A percentile compares a stretch with the other conserved stretches of the same genome.
These are phyloP conservation scores for Phoeniculus purpureus DNA, from an alignment of 2,797 vertebrate species.

Conservation along the genomic window DNA sequence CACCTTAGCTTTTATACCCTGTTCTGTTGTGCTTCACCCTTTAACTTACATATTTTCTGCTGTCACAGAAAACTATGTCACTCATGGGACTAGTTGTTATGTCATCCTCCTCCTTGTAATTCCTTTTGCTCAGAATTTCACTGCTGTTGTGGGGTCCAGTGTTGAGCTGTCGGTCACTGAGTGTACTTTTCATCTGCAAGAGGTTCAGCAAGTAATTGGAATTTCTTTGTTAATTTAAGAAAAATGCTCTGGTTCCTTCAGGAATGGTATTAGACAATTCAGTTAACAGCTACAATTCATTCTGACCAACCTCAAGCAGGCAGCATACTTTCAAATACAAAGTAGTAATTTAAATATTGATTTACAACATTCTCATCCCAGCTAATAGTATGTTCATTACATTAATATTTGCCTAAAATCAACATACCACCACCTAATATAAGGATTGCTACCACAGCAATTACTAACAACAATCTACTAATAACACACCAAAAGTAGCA, in stretches of 20 bases:
- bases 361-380: not conserved
- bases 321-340: not conserved
- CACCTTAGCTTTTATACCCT: not conserved
- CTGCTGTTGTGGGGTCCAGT: conserved; percentile 32
- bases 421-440: not conserved
- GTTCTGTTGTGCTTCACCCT: not conserved
- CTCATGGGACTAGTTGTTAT: not conserved
- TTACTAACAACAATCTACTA: not conserved
- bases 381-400: not conserved
- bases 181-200: conserved; percentile 78
- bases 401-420: not conserved
- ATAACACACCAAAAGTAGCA: not conserved
- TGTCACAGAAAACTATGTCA: conserved; percentile 59
- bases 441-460: not conserved
- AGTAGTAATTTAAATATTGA: not conserved
- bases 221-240: not conserved
- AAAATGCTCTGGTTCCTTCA: not conserved
- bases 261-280: not conserved
- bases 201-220: not conserved
- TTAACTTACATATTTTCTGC: conserved; percentile 72
- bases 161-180: conserved; percentile 81
- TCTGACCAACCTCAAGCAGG: not conserved
- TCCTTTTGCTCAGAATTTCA: not conserved
- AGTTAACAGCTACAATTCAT: not conserved
- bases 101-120: conserved; percentile 25